Conservation (phyloP, 35 echinoderm and acorn worm genomes). For the Acanthaster planci region DNA sequence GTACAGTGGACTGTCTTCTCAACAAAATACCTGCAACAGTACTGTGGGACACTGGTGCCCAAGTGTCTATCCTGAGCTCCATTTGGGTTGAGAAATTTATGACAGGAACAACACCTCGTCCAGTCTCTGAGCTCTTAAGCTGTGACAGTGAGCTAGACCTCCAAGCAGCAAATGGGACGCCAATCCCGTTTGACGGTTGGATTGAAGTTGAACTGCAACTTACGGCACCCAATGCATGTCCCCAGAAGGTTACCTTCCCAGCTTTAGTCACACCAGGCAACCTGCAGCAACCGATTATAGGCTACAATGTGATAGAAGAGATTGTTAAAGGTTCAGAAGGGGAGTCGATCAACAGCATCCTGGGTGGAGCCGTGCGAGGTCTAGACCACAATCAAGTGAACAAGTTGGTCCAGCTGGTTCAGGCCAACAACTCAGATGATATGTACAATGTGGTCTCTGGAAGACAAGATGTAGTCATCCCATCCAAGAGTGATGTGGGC, state of each 20-base stretch:
- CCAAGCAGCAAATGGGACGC: slow-evolving; percentile 57
- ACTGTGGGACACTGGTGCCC: slow-evolving; percentile 64
- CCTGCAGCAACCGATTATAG: slow-evolving; percentile 34
- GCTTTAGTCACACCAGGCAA: neutral
- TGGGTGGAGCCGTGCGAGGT: neutral
- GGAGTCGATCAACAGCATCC: neutral
- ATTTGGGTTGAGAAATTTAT: slow-evolving; percentile 33
- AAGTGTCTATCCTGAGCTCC: slow-evolving; percentile 53
- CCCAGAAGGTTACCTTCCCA: slow-evolving; percentile 3
- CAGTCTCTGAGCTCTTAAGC: slow-evolving; percentile 45
- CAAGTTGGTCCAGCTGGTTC: neutral
- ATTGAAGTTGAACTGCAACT: slow-evolving; percentile 19
- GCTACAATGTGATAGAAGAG: slow-evolving; percentile 42
- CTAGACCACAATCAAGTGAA: neutral
- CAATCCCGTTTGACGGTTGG: slow-evolving; percentile 60
- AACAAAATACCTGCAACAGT: slow-evolving; percentile 28
- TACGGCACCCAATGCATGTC: neutral
- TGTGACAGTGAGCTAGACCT: slow-evolving; percentile 14
- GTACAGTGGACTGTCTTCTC: slow-evolving; percentile 49
- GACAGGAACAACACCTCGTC: slow-evolving; percentile 20
- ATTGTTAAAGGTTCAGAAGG: neutral
- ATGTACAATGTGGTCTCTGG: slow-evolving; percentile 34
- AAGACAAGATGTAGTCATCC: slow-evolving; percentile 16
- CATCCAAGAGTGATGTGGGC: neutral
- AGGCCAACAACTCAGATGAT: slow-evolving; percentile 20